These are phyloP conservation scores for Salticus scenicus DNA, from an alignment of 2,888 invertebrate genomes.

Conservation along the genomic window DNA sequence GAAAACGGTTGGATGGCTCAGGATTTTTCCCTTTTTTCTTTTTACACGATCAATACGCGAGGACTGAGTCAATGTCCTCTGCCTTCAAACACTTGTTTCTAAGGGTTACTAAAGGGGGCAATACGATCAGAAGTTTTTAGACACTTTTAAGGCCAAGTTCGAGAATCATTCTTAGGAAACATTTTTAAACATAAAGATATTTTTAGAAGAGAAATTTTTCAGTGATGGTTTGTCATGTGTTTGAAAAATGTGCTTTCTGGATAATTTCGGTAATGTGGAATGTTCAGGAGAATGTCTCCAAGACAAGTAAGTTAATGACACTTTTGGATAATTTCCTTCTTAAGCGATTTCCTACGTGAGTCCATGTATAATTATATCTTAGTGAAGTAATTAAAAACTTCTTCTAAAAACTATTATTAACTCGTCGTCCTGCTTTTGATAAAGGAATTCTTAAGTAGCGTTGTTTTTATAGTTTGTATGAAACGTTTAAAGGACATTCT, in stretches of 20 bases:
- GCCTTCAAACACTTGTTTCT: conserved; percentile 56
- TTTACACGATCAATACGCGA: conserved; percentile 44
- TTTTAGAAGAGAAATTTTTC: not conserved
- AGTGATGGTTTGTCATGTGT: not conserved
- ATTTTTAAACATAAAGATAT: not conserved
- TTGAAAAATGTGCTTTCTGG: conserved; percentile 42
- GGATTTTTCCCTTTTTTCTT: conserved; percentile 6
- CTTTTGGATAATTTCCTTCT: no score
- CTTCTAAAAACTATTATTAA: no score
- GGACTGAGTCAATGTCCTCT: conserved; percentile 41
- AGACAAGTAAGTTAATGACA: not conserved
- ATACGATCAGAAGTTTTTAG: not conserved
- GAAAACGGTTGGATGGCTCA: not conserved
- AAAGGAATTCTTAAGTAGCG: no score
- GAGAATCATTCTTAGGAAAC: not conserved
- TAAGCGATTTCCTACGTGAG: no score
- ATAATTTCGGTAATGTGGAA: conserved; percentile 13
- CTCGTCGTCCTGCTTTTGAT: no score
- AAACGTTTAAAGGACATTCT: no score
- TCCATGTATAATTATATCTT: no score
- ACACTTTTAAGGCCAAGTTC: conserved; percentile 60
- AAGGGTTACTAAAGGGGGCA: conserved; percentile 32
- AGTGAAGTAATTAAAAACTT: no score
- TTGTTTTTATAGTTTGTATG: no score
- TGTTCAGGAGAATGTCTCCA: not conserved